Evolutionary conservation across 2,888 invertebrate species (phyloP), one percentile per base, ranked within the genome.

Genomic region (Beris chalybata): DNA sequence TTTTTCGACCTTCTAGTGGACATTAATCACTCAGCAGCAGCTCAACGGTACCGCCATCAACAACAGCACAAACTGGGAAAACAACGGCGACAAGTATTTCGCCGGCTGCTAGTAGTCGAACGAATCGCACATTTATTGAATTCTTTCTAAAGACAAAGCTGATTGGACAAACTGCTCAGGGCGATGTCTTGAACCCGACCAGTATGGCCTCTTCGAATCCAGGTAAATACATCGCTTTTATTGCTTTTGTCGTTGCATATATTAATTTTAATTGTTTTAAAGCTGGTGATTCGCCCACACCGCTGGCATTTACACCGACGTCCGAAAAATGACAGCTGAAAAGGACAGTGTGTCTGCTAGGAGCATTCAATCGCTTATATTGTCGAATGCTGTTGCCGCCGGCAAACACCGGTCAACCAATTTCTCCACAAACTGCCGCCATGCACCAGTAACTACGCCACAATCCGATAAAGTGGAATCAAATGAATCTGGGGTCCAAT

Each of bases 261-360:
- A n/a, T n/a, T n/a, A 22, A 22, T 22, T 22, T 22, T 22, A 22
- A 22, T 22, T 22, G 22, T 2, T 22, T 22, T 22, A n/a, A n/a
- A n/a, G n/a, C n/a, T n/a, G n/a, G n/a, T 31, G 77, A 77, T 71
- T 87, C 87, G 15, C 88, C 87, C 11, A 87, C 88, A 32, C 91
- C 91, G 12, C 85, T 92, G 73, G 90, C 93, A 29, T 95, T 96
- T 82, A 96, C 95, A 0, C 96, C 96, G 67, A 96, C 95, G 38
- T 93, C 95, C 87, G 95, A 70, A 95, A 95, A 83, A 94, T 95
- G 94, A 95, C 94, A 5, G 93, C 93, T 2, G 93, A 93, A 74
- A 93, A 93, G 77, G 92, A 93, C 72, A 85, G 85, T 29, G n/a
- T n/a, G n/a, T n/a, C n/a, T n/a, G 4, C 4, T 5, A 5, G 31